Evolutionary conservation across 2,113 vertebrate species (phyloP).

Genomic region (Zosterops lateralis): DNA sequence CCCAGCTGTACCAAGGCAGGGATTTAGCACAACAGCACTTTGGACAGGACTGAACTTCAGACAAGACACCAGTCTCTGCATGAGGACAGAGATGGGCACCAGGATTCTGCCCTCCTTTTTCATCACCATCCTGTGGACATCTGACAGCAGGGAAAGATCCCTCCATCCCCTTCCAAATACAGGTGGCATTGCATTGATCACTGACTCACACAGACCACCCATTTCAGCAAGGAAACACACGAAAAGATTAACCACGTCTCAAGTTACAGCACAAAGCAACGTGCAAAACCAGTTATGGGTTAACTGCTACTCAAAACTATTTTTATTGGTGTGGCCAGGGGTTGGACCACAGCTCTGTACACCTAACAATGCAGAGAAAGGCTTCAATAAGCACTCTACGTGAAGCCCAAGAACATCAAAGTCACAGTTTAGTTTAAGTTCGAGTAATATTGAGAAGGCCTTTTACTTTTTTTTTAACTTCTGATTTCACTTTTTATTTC

Average conservation of each 20-base stretch:
- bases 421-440: neutral
- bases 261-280: neutral
- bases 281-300: neutral
- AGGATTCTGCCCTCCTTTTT: neutral
- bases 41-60: neutral
- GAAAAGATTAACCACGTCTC: neutral
- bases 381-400: neutral
- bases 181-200: accelerated
- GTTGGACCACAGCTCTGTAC: neutral
- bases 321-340: neutral
- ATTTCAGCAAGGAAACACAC: neutral
- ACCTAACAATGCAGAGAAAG: neutral
- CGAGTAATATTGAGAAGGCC: neutral
- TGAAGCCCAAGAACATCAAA: neutral
- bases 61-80: neutral
- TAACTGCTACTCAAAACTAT: neutral
- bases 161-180: neutral
- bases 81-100: neutral
- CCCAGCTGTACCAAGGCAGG: neutral
- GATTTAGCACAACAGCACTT: neutral
- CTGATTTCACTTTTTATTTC: constrained; percentile 17
- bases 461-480: neutral
- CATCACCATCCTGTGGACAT: neutral
- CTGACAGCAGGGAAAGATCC: neutral
- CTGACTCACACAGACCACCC: neutral